Evolutionary conservation across 2,797 vertebrate species (phyloP).

Genomic region (Podarcis siculus): DNA sequence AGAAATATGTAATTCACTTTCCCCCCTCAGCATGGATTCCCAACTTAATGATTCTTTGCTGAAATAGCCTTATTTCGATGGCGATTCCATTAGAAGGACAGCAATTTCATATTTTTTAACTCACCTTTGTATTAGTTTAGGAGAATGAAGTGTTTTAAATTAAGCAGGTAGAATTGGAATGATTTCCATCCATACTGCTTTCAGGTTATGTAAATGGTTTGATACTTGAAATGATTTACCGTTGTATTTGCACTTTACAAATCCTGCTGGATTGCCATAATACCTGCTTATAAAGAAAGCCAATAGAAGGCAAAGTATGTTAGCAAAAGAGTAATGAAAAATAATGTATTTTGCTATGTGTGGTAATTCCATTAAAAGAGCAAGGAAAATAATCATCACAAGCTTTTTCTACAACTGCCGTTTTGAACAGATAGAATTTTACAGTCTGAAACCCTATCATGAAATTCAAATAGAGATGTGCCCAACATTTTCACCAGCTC

Average conservation of each 20-base stretch:
- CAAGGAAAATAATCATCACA: background rate
- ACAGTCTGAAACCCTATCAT: background rate
- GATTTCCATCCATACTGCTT: slow-evolving; percentile 23
- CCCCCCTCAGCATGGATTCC: slow-evolving; percentile 60
- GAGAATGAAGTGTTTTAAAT: slow-evolving; percentile 23
- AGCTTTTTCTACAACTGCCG: background rate
- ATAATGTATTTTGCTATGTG: background rate
- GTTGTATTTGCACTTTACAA: slow-evolving; percentile 14
- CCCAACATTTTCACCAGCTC: background rate
- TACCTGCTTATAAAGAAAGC: background rate
- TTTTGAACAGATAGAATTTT: background rate
- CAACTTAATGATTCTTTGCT: slow-evolving; percentile 50
- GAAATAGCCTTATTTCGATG: slow-evolving; percentile 37
- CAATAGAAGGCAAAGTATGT: background rate
- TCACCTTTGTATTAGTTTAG: slow-evolving; percentile 24
- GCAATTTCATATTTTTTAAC: slow-evolving; percentile 21
- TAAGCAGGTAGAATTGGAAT: slow-evolving; percentile 26
- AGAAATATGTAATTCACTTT: slow-evolving; percentile 40
- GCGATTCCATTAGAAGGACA: slow-evolving; percentile 39
- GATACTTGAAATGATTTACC: background rate
- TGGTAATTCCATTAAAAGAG: background rate
- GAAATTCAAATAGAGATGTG: background rate
- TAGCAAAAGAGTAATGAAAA: background rate
- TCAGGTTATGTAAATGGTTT: slow-evolving; percentile 1
- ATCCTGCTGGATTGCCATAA: background rate